Evolutionary conservation across 2,113 vertebrate species (phyloP).

Genomic region (Piaya cayana): DNA sequence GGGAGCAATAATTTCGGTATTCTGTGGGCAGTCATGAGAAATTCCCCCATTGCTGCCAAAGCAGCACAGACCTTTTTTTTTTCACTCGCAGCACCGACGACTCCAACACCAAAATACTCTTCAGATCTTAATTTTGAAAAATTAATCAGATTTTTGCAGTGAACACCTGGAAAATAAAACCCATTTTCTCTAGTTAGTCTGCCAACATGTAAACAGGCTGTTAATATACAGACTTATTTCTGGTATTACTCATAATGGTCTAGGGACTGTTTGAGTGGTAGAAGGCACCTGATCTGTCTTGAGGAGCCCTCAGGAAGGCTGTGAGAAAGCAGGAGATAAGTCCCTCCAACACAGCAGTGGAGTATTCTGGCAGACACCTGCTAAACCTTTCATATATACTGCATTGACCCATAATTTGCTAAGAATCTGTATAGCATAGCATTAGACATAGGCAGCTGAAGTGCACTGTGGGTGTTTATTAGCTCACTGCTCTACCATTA

Average conservation of each 20-base stretch:
- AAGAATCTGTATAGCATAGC: fast-evolving
- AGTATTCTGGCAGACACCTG: neutral
- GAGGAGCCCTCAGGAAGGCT: neutral
- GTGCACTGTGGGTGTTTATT: neutral
- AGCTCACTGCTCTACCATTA: neutral
- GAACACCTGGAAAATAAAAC: neutral
- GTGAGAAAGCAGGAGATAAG: neutral
- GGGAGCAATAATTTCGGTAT: neutral
- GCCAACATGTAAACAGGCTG: neutral
- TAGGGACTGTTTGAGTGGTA: neutral
- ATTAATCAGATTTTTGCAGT: neutral
- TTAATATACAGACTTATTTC: neutral
- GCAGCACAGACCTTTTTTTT: too few relatives aligned
- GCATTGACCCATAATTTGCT: neutral
- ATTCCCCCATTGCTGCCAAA: neutral
- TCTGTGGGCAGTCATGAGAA: neutral
- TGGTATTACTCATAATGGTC: neutral
- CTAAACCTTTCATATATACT: neutral
- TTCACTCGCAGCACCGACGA: fast-evolving
- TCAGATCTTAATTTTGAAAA: neutral
- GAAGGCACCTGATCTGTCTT: neutral
- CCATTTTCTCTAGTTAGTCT: neutral
- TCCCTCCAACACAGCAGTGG: fast-evolving
- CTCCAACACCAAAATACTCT: neutral
- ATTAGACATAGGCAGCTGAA: neutral